A percentile compares a stretch with the other conserved stretches of the same genome.
Conservation (phyloP, 2,888 invertebrate genomes). For the Drosophila kokeensis region DNA sequence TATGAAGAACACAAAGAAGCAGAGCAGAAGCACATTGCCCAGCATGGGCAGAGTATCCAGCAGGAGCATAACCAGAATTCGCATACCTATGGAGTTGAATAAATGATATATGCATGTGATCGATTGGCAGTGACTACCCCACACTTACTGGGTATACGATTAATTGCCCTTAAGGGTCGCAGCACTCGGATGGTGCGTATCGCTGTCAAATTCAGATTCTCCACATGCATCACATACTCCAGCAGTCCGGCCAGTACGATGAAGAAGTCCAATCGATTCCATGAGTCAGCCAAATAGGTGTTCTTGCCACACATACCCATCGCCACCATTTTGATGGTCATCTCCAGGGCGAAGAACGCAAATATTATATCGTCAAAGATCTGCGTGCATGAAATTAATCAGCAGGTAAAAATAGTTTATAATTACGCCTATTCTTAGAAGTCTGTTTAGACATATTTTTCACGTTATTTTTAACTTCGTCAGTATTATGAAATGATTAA, state of each 20-base stretch:
- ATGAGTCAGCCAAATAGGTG: constrained; percentile 98
- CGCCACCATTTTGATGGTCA: constrained; percentile 99
- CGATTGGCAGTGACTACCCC: not conserved
- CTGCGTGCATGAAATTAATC: constrained; percentile 85
- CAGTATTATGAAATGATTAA: not conserved
- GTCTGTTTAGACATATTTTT: not conserved
- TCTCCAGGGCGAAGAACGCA: constrained; percentile 98
- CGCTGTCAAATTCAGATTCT: constrained; percentile 98
- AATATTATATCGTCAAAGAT: constrained; percentile 99
- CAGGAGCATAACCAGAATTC: constrained; percentile 98
- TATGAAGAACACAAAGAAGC: constrained; percentile 99
- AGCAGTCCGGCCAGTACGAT: constrained; percentile 97
- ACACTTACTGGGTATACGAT: constrained; percentile 98
- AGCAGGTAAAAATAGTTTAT: not conserved
- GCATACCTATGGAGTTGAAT: constrained; percentile 91
- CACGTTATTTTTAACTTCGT: not conserved
- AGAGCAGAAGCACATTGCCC: constrained; percentile 98
- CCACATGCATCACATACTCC: constrained; percentile 96
- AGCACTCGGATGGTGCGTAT: constrained; percentile 99
- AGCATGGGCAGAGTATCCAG: constrained; percentile 99
- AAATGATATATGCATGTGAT: not conserved
- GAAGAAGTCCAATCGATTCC: constrained; percentile 99
- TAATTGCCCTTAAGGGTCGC: constrained; percentile 98
- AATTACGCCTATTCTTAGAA: not conserved
- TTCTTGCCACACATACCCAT: constrained; percentile 98